These are phyloP conservation scores for Notiomystis cincta DNA, from an alignment of 2,113 vertebrate genomes.

Conservation along the genomic window DNA sequence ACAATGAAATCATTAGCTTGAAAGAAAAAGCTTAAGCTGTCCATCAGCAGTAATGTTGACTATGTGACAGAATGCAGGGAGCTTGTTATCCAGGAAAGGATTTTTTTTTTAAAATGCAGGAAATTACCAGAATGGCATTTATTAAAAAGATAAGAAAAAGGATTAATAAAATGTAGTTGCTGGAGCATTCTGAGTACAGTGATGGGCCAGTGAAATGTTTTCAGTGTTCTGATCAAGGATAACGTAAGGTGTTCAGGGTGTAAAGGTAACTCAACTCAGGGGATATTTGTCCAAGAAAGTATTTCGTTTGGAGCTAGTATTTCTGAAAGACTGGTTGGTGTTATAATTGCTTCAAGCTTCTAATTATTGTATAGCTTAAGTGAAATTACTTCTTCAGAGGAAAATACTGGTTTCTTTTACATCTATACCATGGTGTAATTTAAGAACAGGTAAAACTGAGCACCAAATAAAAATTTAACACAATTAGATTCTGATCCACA, in stretches of 20 bases:
- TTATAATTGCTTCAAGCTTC: neutral
- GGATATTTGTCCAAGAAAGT: neutral
- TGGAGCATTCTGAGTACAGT: neutral
- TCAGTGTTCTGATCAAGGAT: neutral
- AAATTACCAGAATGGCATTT: neutral
- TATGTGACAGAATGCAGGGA: neutral
- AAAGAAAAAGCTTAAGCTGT: neutral
- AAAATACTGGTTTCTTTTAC: neutral
- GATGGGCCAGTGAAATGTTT: neutral
- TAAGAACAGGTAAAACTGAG: neutral
- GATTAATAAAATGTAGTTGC: neutral
- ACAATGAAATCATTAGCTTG: conserved; percentile 12
- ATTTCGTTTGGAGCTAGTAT: neutral
- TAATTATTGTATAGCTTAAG: neutral
- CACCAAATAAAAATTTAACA: neutral
- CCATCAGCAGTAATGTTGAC: neutral
- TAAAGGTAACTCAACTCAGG: neutral
- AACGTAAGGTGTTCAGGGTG: neutral
- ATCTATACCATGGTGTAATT: neutral
- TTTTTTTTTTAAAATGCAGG: neutral
- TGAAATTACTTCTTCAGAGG: neutral
- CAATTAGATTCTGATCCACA: neutral
- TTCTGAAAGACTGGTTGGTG: neutral
- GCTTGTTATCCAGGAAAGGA: neutral
- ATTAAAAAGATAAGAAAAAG: neutral